A percentile compares a stretch with the other conserved stretches of the same genome.
phyloP scores from a whole-genome alignment of 2,113 vertebrate genomes.

The Microcebus griseorufus region DNA sequence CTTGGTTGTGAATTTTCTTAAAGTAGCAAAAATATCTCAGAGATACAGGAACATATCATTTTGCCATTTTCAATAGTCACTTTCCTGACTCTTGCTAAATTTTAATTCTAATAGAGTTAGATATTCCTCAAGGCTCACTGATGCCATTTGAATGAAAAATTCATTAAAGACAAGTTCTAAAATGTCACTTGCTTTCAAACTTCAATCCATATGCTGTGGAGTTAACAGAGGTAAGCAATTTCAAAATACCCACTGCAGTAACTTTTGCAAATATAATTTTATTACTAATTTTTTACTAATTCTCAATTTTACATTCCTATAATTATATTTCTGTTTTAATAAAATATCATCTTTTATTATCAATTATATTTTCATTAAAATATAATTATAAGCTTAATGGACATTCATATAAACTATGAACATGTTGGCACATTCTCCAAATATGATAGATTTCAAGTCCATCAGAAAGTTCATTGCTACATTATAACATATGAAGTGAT shows the following conservation, averaged over 20 bases:
- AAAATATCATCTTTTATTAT: neutral
- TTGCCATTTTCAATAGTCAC: conserved; percentile 62
- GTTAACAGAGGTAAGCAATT: conserved; percentile 24
- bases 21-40: conserved; percentile 66
- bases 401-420: neutral
- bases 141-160: conserved; percentile 68
- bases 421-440: neutral
- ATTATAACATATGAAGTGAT: neutral
- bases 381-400: neutral
- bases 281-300: conserved; percentile 49
- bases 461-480: neutral
- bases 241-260: neutral
- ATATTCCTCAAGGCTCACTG: conserved; percentile 63
- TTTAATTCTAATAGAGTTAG: conserved; percentile 74
- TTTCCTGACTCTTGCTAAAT: conserved; percentile 65
- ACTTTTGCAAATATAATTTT: conserved; percentile 43
- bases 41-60: conserved; percentile 55
- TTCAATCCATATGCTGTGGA: neutral
- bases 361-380: neutral
- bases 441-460: neutral
- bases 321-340: neutral
- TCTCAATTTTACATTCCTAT: neutral
- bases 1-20: conserved; percentile 7
- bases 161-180: conserved; percentile 70
- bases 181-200: conserved; percentile 56